Base-by-base conservation (phyloP, 2,113 vertebrate species). In the Galemys pyrenaicus region DNA sequence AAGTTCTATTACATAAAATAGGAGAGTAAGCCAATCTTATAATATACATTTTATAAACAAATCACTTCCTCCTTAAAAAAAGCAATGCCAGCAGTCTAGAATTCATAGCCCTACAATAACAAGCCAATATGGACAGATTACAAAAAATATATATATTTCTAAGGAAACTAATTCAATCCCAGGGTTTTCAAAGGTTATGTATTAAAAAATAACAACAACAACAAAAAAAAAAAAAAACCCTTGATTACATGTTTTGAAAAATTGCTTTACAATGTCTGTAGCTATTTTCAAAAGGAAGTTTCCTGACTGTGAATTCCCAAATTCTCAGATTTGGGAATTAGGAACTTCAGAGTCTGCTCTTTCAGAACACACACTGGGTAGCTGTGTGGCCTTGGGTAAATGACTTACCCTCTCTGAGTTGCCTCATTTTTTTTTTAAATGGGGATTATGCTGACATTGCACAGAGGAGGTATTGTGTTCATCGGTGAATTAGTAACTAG, bases 261-360 rank as follows among this genome's bases (percentile, higher is more conserved):
- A 83, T 20, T 68, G n/a, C 8, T 37, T 78, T 73, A 73, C 28
- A 10, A 28, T 93, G 78, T 86, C 91, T 78, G n/a, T 73, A 86
- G 95, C 54, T 92, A 58, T 89, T 90, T 94, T 90, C 71, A 60
- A 92, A 96, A 95, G 93, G 89, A 97, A 92, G 60, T 85, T 78
- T 30, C 78, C 46, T 86, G 73, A 41, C 62, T 81, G 68, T 84
- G 89, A 86, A 82, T 37, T 91, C 9, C 49, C 22, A n/a, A n/a
- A n/a, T n/a, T 74, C 44, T 68, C 71, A 68, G 78, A 89, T 35
- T n/a, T 58, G 37, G 49, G 35, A 94, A 35, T 54, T 60, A 88
- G 71, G 24, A 90, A 68, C 20, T 89, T 79, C 64, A 32, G 58
- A 64, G 78, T 93, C 67, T 70, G 12, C n/a, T 79, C 56, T 78